These are phyloP conservation scores for Austrolebias charrua DNA, from an alignment of 2,797 vertebrate species.

Conservation along the genomic window DNA sequence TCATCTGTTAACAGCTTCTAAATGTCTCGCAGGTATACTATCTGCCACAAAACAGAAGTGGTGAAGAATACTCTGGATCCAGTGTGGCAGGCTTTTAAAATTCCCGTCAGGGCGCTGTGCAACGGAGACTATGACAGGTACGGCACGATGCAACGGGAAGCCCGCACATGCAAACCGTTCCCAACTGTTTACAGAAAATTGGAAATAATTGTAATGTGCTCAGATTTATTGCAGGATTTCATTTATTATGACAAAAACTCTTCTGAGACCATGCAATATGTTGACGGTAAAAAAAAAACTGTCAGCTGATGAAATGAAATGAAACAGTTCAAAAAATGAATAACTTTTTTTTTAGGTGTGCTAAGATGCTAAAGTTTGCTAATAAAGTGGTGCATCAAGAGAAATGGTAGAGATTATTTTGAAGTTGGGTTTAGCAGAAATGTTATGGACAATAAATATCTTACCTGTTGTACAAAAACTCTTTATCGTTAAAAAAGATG, in stretches of 20 bases:
- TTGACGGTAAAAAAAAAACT: not conserved
- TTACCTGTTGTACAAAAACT: too few relatives aligned
- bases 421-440: too few relatives aligned
- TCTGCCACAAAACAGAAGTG: slow-evolving; percentile 93
- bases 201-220: not conserved
- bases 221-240: not conserved
- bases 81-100: slow-evolving; percentile 94
- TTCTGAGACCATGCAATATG: not conserved
- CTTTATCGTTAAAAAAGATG: too few relatives aligned
- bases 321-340: not conserved
- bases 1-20: slow-evolving; percentile 11
- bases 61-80: slow-evolving; percentile 93
- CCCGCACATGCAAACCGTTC: not conserved
- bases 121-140: slow-evolving; percentile 94
- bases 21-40: slow-evolving; percentile 82
- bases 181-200: not conserved
- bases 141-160: slow-evolving; percentile 3
- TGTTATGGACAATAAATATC: too few relatives aligned
- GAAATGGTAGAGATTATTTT: too few relatives aligned
- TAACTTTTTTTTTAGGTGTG: not conserved
- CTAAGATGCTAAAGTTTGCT: not conserved
- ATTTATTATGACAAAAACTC: not conserved
- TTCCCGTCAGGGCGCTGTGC: slow-evolving; percentile 90
- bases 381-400: too few relatives aligned
- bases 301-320: slow-evolving; percentile 4